Base-by-base conservation (phyloP, 92 coral and sea anemone genomes). In the Zoanthus sociatus region DNA sequence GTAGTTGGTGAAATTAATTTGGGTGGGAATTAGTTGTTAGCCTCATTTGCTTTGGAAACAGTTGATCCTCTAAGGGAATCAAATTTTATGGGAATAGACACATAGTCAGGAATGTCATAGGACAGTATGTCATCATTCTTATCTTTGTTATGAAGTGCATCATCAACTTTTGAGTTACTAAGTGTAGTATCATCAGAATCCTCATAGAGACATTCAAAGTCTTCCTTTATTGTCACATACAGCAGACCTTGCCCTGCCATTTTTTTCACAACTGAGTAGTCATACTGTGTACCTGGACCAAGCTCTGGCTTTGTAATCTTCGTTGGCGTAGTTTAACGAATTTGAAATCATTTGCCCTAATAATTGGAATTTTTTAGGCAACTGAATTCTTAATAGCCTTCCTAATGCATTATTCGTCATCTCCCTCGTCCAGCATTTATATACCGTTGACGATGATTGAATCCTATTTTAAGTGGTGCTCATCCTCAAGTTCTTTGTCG, bases 231-330 rank as follows among this genome's bases (percentile, higher is more conserved):
- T 81, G 48, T 87, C n/a, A 78, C 86, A 66, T 67, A 79, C 13
- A 87, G 77, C 78, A 66, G 64, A 11, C 87, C 90, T 87, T 87
- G 90, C 17, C 90, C 79, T 26, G 70, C 84, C 78, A 87, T 64
- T 51, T 87, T 87, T 56, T 78, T 79, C 32, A 78, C 87, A 13
- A 61, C 69, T 12, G 69, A 61, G 69, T 61, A 14, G 21, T 61
- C 21, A 61, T 61, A 14, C 17, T 61, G n/a, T 13, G 2, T 61
- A 61, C 69, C 69, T 12, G 69, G 69, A 61, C 71, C 85, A 15
- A n/a, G 63, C 8, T 51, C 76, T 30, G 17, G 63, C 70, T 63
- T 87, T 48, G 61, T 56, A 13, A 46, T 77, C 69, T 51, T 87
- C 85, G 54, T 77, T 21, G 78, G 17, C 46, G n/a, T 50, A 77